phyloP scores from a whole-genome alignment of 1,140 invertebrate genomes.

The Nebria ingens region DNA sequence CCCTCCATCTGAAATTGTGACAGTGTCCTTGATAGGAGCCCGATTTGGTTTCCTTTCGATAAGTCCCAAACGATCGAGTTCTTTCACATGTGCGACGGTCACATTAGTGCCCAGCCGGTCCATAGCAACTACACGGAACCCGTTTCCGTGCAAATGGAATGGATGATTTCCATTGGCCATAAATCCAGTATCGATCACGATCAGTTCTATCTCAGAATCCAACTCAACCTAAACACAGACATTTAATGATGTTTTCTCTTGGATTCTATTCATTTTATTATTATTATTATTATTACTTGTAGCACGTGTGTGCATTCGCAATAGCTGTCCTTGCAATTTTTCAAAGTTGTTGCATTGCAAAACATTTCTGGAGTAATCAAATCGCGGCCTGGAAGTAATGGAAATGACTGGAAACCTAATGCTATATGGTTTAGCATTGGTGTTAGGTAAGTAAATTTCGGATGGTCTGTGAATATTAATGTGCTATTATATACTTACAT shows the following conservation, averaged over 20 bases:
- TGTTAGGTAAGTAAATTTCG: conserved; percentile 44
- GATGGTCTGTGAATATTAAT: too few relatives aligned
- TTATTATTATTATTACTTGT: conserved; percentile 32
- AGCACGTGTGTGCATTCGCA: conserved; percentile 76
- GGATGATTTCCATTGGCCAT: conserved; percentile 74
- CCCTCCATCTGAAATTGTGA: conserved; percentile 77
- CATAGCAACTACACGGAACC: conserved; percentile 68
- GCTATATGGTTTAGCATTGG: conserved; percentile 84
- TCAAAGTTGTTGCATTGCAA: conserved; percentile 52
- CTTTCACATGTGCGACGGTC: conserved; percentile 51
- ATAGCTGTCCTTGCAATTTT: conserved; percentile 53
- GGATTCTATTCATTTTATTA: background rate
- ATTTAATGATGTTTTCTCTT: background rate
- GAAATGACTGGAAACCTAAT: conserved; percentile 61
- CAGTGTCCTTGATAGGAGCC: conserved; percentile 73
- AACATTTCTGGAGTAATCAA: conserved; percentile 46
- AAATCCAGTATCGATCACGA: conserved; percentile 69
- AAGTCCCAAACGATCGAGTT: conserved; percentile 52
- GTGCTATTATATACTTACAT: too few relatives aligned
- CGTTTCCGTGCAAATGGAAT: conserved; percentile 73
- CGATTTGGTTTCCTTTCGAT: conserved; percentile 57
- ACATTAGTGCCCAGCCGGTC: conserved; percentile 48
- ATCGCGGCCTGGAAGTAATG: conserved; percentile 59
- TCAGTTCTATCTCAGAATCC: conserved; percentile 60
- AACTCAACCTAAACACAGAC: conserved; percentile 44